Conservation (phyloP, 2,113 vertebrate genomes). For the Petromus typicus region DNA sequence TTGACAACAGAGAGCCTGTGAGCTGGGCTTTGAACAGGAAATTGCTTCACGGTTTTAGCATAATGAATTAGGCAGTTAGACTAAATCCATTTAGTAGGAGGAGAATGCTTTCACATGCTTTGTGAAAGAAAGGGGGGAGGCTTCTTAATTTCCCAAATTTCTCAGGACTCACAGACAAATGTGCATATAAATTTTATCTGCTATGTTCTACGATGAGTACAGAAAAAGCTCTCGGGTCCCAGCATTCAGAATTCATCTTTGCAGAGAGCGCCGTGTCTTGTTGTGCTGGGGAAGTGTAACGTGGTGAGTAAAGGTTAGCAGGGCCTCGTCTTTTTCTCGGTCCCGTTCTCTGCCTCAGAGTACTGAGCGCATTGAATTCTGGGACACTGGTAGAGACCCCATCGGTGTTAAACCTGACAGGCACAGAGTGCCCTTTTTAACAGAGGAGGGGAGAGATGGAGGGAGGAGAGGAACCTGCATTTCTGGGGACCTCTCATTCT, state of each 20-base stretch:
- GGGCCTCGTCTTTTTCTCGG: background rate
- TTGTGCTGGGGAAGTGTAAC: background rate
- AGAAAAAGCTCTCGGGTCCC: conserved; percentile 31
- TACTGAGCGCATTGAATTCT: conserved; percentile 51
- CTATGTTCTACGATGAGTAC: conserved; percentile 30
- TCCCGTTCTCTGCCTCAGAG: background rate
- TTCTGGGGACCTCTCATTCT: background rate
- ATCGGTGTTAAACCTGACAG: conserved; percentile 76
- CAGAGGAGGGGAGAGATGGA: background rate
- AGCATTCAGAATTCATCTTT: conserved; percentile 68
- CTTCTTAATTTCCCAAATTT: conserved; percentile 85
- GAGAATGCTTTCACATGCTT: conserved; percentile 87
- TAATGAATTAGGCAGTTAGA: conserved; percentile 92
- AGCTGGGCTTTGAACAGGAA: conserved; percentile 91
- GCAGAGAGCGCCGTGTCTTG: conserved; percentile 70
- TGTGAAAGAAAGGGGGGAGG: conserved; percentile 73
- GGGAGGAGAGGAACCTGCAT: background rate
- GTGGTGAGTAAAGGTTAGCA: background rate
- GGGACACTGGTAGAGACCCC: conserved; percentile 78
- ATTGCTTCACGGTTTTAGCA: conserved; percentile 93
- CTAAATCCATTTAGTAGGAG: conserved; percentile 89
- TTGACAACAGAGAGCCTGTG: conserved; percentile 91
- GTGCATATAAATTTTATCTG: conserved; percentile 72
- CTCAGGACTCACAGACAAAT: conserved; percentile 81
- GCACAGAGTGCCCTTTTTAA: background rate